Conservation (phyloP, 2,113 vertebrate species). For the Sclerurus mexicanus region DNA sequence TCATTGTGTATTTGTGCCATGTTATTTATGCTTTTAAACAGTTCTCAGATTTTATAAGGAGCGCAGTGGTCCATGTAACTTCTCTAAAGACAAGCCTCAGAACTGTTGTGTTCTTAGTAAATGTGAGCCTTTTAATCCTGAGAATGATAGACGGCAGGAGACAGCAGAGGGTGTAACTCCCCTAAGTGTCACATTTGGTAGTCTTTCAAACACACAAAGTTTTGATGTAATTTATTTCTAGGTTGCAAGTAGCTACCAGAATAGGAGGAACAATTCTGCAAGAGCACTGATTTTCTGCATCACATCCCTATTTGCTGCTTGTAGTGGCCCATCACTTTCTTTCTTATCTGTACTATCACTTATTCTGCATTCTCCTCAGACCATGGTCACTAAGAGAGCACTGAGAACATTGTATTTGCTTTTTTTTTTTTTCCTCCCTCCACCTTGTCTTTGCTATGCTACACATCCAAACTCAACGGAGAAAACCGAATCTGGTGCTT, state of each 20-base stretch:
- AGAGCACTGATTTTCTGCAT: not conserved
- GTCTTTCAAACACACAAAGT: not conserved
- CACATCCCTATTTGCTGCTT: not conserved
- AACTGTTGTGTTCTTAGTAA: not conserved
- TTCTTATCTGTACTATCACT: accelerated
- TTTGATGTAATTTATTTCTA: not conserved
- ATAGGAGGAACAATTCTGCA: not conserved
- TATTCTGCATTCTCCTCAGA: not conserved
- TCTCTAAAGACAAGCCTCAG: not conserved
- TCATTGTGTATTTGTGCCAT: not conserved
- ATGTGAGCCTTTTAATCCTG: not conserved
- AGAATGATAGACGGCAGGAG: not conserved
- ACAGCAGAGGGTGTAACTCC: not conserved
- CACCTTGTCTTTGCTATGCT: not conserved
- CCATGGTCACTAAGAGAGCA: not conserved
- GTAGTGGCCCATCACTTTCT: not conserved
- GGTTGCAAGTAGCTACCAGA: not conserved
- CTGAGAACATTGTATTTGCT: not conserved
- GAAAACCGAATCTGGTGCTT: not conserved
- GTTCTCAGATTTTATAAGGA: not conserved
- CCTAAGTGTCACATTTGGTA: not conserved
- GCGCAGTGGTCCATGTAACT: not conserved
- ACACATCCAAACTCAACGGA: not conserved
- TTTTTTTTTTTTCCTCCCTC: not conserved
- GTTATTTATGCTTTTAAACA: not conserved